phyloP scores from a whole-genome alignment of 2,797 vertebrate genomes.

The Linurgus olivaceus region DNA sequence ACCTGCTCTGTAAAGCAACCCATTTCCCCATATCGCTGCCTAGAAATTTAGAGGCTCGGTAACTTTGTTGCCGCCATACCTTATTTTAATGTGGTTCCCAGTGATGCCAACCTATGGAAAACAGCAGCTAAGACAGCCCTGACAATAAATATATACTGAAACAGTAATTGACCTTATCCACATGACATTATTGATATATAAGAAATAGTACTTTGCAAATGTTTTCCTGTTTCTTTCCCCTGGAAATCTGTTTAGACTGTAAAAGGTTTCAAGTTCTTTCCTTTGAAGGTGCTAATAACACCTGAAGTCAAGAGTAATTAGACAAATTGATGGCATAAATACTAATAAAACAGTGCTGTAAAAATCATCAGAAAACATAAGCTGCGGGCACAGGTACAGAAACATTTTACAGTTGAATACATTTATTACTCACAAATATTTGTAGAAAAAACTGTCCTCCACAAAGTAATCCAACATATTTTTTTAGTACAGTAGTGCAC shows the following conservation, averaged over 20 bases:
- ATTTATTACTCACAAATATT: not conserved
- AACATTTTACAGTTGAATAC: not conserved
- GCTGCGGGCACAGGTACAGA: conserved; percentile 5
- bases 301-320: conserved; percentile 64
- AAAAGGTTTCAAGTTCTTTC: conserved; percentile 47
- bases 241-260: conserved; percentile 23
- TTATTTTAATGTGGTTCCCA: not conserved
- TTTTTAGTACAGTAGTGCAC: conserved; percentile 23
- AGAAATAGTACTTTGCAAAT: not conserved
- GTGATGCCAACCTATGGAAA: not conserved
- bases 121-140: not conserved
- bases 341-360: conserved; percentile 48
- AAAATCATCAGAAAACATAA: conserved; percentile 7
- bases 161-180: not conserved
- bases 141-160: not conserved
- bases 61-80: not conserved
- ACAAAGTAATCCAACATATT: not conserved
- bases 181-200: not conserved
- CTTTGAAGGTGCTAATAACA: conserved; percentile 54
- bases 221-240: not conserved
- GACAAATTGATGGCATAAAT: conserved; percentile 56
- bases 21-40: conserved; percentile 43
- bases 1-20: conserved; percentile 35
- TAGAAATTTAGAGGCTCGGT: not conserved
- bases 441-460: not conserved